These are phyloP conservation scores for Phaonia tiefii DNA, from an alignment of 2,888 invertebrate genomes.

Conservation along the genomic window DNA sequence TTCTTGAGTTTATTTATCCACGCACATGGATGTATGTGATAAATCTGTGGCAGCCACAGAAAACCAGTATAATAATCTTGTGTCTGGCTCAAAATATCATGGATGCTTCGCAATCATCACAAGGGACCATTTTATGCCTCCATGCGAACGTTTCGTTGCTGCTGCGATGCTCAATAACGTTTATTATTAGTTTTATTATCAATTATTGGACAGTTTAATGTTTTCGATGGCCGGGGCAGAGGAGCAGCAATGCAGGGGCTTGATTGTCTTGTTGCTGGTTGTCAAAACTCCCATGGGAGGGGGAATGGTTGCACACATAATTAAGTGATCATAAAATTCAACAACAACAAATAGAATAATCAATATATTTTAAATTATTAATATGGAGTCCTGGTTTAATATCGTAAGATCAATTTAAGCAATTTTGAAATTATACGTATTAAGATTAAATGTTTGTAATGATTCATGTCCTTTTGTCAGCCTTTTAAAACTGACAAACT, in stretches of 20 bases:
- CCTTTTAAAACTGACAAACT: no score
- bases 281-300: constrained; percentile 26
- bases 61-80: constrained; percentile 30
- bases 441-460: no score
- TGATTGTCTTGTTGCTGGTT: background rate
- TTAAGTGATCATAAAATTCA: constrained; percentile 37
- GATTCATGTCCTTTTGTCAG: no score
- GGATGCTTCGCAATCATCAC: background rate
- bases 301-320: constrained; percentile 20
- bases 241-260: no score
- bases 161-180: constrained; percentile 11
- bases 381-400: no score
- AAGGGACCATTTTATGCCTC: background rate
- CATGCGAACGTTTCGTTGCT: background rate
- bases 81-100: constrained; percentile 20
- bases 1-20: background rate
- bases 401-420: no score
- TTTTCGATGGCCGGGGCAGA: background rate
- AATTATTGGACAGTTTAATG: constrained; percentile 48
- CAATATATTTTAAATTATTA: constrained; percentile 12
- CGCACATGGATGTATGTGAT: constrained; percentile 22
- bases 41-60: constrained; percentile 24
- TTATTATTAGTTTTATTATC: constrained; percentile 45
- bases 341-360: background rate
- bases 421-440: no score